Evolutionary conservation across 2,113 vertebrate species (phyloP).

Genomic region (Micromys minutus): DNA sequence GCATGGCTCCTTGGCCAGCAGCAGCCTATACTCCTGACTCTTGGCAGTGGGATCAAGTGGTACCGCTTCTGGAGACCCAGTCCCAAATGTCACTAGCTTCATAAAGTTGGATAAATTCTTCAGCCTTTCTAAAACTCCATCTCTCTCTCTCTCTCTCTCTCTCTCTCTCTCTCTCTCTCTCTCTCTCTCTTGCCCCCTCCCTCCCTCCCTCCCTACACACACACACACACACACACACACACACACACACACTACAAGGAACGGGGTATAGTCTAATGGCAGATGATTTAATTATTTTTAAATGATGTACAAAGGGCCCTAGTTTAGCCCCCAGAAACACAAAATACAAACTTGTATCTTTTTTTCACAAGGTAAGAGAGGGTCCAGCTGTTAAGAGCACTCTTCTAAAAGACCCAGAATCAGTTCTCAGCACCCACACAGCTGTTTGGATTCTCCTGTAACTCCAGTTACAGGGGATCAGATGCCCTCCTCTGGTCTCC

Average conservation of each 20-base stretch:
- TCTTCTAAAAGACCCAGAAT: background rate
- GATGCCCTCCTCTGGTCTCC: background rate
- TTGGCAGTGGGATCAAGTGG: background rate
- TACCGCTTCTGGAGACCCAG: background rate
- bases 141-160: background rate
- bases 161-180: too few species aligned
- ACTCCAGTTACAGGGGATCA: background rate
- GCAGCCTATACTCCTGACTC: background rate
- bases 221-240: too few species aligned
- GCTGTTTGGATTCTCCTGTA: too few species aligned
- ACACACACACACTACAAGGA: background rate
- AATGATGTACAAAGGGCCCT: background rate
- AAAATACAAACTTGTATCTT: background rate
- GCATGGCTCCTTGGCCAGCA: background rate
- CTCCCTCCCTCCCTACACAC: too few species aligned
- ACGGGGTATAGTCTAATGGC: background rate
- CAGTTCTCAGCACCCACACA: background rate
- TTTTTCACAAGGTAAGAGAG: background rate
- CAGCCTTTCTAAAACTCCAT: background rate
- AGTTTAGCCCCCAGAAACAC: background rate
- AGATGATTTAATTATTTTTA: background rate
- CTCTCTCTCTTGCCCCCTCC: too few species aligned
- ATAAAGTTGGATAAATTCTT: slow-evolving; percentile 1
- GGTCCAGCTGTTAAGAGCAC: background rate
- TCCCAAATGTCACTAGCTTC: background rate